Percentiles rank a stretch among this genome's conserved stretches.
phyloP scores from a whole-genome alignment of 1,140 invertebrate species.

The Marisa cornuarietis region DNA sequence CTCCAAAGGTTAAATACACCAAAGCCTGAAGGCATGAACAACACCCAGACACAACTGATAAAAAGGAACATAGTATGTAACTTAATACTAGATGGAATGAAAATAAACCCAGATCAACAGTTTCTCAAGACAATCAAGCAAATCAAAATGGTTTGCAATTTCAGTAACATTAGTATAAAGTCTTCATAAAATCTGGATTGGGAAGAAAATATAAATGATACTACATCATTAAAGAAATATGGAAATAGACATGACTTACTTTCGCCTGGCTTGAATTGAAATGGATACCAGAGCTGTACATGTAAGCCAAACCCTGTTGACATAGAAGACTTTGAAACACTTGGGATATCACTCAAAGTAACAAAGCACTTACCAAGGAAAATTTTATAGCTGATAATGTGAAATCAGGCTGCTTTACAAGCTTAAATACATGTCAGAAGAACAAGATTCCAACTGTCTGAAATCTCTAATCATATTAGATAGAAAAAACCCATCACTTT shows the following conservation, averaged over 20 bases:
- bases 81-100: not conserved
- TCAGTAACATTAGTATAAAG: not conserved
- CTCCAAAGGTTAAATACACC: constrained; percentile 90
- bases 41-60: not conserved
- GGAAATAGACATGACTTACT: constrained; percentile 38
- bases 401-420: too few relatives aligned
- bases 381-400: too few relatives aligned
- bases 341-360: not conserved
- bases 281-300: constrained; percentile 86
- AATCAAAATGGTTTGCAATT: not conserved
- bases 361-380: not conserved
- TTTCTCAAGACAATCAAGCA: not conserved
- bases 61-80: not conserved
- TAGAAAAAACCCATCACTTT: too few relatives aligned
- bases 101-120: not conserved
- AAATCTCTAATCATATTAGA: too few relatives aligned
- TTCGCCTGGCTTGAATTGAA: constrained; percentile 87
- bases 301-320: constrained; percentile 84
- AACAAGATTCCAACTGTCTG: too few relatives aligned
- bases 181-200: not conserved
- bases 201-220: not conserved
- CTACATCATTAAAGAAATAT: not conserved
- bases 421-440: too few relatives aligned
- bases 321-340: constrained; percentile 20
- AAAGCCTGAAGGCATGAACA: constrained; percentile 72